These are phyloP conservation scores for Lithosia quadra DNA, from an alignment of 2,888 invertebrate species.

Conservation along the genomic window DNA sequence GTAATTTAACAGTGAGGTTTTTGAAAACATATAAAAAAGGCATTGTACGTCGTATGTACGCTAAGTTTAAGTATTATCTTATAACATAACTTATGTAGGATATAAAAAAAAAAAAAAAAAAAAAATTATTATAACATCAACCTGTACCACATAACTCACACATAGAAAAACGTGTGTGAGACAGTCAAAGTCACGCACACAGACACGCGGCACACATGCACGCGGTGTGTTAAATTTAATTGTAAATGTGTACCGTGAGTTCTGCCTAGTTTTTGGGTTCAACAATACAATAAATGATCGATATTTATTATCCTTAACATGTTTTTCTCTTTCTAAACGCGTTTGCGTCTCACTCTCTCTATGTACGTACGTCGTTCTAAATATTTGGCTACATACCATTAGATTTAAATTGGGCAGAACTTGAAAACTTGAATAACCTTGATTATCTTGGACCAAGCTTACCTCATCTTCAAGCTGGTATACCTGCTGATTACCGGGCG, in stretches of 20 bases:
- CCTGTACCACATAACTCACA: slow-evolving; percentile 30
- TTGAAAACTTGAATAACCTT: too few relatives aligned
- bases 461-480: too few relatives aligned
- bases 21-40: background rate
- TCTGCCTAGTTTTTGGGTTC: slow-evolving; percentile 44
- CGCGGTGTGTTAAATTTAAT: slow-evolving; percentile 64
- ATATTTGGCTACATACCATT: too few relatives aligned
- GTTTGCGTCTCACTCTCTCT: background rate
- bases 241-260: slow-evolving; percentile 59
- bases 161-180: slow-evolving; percentile 23
- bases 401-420: too few relatives aligned
- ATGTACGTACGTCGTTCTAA: too few relatives aligned
- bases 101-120: slow-evolving; percentile 1
- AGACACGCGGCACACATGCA: background rate
- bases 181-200: slow-evolving; percentile 27
- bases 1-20: background rate
- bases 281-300: slow-evolving; percentile 12
- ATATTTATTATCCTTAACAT: background rate
- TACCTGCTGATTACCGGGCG: too few relatives aligned
- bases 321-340: background rate
- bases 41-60: background rate
- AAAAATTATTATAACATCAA: slow-evolving; percentile 14
- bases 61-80: background rate
- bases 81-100: too few relatives aligned
- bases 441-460: too few relatives aligned